Evolutionary conservation across 2,888 invertebrate species (phyloP).

Genomic region (Enoplolaimus lenunculus): DNA sequence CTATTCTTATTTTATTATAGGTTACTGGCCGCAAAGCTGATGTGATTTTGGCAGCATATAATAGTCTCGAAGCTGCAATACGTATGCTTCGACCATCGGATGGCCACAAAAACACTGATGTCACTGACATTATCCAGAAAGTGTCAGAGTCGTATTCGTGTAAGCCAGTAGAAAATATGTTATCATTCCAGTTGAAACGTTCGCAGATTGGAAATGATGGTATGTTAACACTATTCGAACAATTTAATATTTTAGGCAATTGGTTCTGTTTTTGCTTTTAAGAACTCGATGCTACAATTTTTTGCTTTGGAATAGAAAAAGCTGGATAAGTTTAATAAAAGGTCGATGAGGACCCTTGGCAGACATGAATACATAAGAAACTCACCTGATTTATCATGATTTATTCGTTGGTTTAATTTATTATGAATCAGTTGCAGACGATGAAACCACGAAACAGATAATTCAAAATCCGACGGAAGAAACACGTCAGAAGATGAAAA

Average conservation of each 20-base stretch:
- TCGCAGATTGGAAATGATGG: constrained; percentile 46
- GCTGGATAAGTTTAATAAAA: too few relatives aligned
- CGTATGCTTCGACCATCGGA: constrained; percentile 72
- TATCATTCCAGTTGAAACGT: constrained; percentile 60
- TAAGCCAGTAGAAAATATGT: constrained; percentile 79
- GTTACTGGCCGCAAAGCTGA: constrained; percentile 79
- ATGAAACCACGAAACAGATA: constrained; percentile 87
- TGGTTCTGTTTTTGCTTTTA: too few relatives aligned
- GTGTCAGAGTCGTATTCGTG: constrained; percentile 81
- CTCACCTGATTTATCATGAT: too few relatives aligned
- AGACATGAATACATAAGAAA: too few relatives aligned
- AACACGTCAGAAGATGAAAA: constrained; percentile 77
- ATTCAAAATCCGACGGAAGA: constrained; percentile 87
- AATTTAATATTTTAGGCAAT: too few relatives aligned
- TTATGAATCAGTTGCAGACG: constrained; percentile 9
- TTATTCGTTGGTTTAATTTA: too few relatives aligned
- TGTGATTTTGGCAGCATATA: constrained; percentile 81
- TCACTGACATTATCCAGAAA: constrained; percentile 56
- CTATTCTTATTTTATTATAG: constrained; percentile 48
- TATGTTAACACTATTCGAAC: too few relatives aligned
- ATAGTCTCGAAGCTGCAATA: constrained; percentile 85
- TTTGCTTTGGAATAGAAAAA: too few relatives aligned
- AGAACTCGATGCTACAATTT: too few relatives aligned
- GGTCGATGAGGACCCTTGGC: too few relatives aligned
- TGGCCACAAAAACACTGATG: constrained; percentile 33